Base-by-base conservation (phyloP, 2,113 vertebrate species). In the Bombycilla garrulus region DNA sequence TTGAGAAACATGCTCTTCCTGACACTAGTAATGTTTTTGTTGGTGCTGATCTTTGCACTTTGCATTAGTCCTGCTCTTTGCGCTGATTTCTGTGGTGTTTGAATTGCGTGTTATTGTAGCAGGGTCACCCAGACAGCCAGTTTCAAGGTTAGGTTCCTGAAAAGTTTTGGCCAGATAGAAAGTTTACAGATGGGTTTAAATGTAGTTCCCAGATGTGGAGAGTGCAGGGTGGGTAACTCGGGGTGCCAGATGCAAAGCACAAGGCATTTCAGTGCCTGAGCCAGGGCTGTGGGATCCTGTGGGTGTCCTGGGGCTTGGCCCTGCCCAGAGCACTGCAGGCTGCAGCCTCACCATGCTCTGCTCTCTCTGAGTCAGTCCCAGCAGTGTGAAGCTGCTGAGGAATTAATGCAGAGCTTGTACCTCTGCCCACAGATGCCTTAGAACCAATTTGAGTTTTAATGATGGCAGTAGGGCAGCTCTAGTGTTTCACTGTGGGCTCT, bases 31-130 rank as follows among this genome's bases (percentile, higher is more conserved):
- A 28, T 54, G 66, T 54, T 90, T 94, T 53, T 82, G 21, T 44
- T 36, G 79, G 51, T 81, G 76, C 40, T 62, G 64, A 70, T 90
- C 96, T 94, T 96, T 95, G 90, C 60, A 54, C 96, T 93, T 92
- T 90, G 92, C 70, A 25, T 85, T 28, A 6, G 38, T 58, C 47
- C 26, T 22, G 28, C 19, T 80, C 85, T 78, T 80, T 78, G 79
- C 3, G 24, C 87, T 2, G 5, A 15, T 73, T 35, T 28, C 40
- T 48, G 62, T 47, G 56, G 8, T 58, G 67, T 80, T 83, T 64
- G 92, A 73, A 26, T 42, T 65, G 36, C 4, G 0, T 0, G 2
- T 24, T 61, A 24, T 6, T 61, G 91, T 35, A 73, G 73, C 73
- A 13, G 64, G 38, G 44, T 85, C 51, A 33, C 47, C 17, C 38